phyloP scores from a whole-genome alignment of 2,797 vertebrate genomes.

The Sparidentex hasta region DNA sequence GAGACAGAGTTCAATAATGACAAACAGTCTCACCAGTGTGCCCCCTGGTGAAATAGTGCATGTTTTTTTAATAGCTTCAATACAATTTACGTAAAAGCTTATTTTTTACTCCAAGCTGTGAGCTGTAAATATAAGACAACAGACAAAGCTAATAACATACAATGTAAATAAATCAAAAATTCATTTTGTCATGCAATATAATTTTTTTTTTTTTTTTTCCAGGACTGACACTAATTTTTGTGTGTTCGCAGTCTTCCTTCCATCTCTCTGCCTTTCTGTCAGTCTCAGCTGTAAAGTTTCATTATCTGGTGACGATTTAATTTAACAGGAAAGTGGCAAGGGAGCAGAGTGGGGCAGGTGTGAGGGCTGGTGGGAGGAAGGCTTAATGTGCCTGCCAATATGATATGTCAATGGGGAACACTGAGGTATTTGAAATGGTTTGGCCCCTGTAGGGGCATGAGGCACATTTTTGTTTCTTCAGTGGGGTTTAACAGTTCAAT shows the following conservation, averaged over 20 bases:
- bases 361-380: conserved; percentile 53
- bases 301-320: conserved; percentile 49
- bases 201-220: not conserved
- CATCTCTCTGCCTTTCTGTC: not conserved
- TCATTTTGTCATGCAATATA: not conserved
- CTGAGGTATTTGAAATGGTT: conserved; percentile 36
- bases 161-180: too few species aligned
- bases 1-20: conserved; percentile 54
- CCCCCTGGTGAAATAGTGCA: conserved; percentile 1
- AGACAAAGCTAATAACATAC: too few species aligned
- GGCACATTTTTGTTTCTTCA: not conserved
- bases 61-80: conserved; percentile 36
- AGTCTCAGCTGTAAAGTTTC: conserved; percentile 29
- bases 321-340: conserved; percentile 43
- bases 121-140: too few species aligned
- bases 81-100: not conserved
- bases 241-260: not conserved
- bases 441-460: not conserved
- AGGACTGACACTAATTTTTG: not conserved
- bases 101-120: too few species aligned
- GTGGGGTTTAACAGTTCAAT: not conserved
- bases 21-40: conserved; percentile 24
- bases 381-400: conserved; percentile 40
- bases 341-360: conserved; percentile 51
- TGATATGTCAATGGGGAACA: conserved; percentile 47